Conservation (phyloP, 2,113 vertebrate genomes). For the Cisticola juncidis region DNA sequence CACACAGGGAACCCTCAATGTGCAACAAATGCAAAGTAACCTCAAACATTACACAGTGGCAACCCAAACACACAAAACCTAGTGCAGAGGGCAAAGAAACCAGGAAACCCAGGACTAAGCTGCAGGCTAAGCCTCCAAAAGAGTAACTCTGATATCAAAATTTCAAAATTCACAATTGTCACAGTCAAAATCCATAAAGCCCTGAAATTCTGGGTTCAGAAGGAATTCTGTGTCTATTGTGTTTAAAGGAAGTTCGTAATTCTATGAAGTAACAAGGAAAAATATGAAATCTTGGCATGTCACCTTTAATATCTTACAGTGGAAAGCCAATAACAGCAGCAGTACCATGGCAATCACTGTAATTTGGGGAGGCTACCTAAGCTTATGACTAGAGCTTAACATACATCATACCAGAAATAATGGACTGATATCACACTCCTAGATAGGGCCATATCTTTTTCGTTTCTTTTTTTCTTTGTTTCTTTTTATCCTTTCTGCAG, state of each 20-base stretch:
- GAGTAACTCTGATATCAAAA: neutral
- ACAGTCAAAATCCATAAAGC: neutral
- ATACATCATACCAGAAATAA: neutral
- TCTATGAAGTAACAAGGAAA: neutral
- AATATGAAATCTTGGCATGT: neutral
- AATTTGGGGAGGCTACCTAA: neutral
- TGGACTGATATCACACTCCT: neutral
- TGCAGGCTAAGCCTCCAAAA: neutral
- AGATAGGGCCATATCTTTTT: accelerated
- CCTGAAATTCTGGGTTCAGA: neutral
- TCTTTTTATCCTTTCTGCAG: neutral
- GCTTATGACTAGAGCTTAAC: neutral
- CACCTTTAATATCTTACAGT: neutral
- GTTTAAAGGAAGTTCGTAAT: neutral
- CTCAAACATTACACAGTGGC: neutral
- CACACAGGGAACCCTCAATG: neutral
- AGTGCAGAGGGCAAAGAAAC: neutral
- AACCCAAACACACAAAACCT: neutral
- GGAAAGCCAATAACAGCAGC: neutral
- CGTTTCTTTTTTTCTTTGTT: neutral
- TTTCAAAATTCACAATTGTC: neutral
- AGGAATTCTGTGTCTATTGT: neutral
- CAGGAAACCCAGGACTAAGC: neutral
- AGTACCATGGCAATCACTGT: neutral
- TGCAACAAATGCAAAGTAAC: neutral